Base-by-base conservation (phyloP, 2,888 invertebrate genomes). In the Agonopterix alstromeriana region DNA sequence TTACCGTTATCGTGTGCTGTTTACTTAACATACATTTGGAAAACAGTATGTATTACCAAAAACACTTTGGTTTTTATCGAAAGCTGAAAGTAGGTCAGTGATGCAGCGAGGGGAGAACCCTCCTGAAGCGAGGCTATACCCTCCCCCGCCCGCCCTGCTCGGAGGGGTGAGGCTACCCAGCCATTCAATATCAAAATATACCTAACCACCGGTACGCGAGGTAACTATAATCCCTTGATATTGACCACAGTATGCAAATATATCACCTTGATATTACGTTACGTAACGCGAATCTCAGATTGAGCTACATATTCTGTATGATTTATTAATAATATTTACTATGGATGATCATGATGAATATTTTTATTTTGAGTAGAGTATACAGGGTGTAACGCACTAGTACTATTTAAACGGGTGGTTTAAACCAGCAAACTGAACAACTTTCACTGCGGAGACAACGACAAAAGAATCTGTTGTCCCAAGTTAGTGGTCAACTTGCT, bases 61-160 rank as follows among this genome's bases (percentile, higher is more conserved):
- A 11, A 42, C 11, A 42, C 40, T 54, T 56, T 58, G 27, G 38
- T 38, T 38, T 9, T 38, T 38, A 64, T 63, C 65, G 69, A 63
- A 66, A 55, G 65, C 65, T 61, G 69, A 68, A 86, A 81, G 61
- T 86, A 67, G 86, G 86, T 85, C 84, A 87, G 67, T 79, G 74
- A 80, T 85, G 85, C 86, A 85, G 68, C 61, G 66, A 63, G 64
- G 77, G 76, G 72, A 67, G 73, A 54, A 57, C 67, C 71, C 73
- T 65, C 63, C 68, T 60, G 62, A 57, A 65, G 48, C 50, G 51
- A 45, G 53, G 43, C 47, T 47, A 57, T 56, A 52, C 51, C 55
- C 57, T 58, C 57, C 61, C 54, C 53, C 47, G 46, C 36, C 43
- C 52, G 50, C 54, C 52, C 55, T 46, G 35, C 51, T 12, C 14